Conservation (phyloP, 1,140 invertebrate genomes). For the Vollenhovia emeryi region DNA sequence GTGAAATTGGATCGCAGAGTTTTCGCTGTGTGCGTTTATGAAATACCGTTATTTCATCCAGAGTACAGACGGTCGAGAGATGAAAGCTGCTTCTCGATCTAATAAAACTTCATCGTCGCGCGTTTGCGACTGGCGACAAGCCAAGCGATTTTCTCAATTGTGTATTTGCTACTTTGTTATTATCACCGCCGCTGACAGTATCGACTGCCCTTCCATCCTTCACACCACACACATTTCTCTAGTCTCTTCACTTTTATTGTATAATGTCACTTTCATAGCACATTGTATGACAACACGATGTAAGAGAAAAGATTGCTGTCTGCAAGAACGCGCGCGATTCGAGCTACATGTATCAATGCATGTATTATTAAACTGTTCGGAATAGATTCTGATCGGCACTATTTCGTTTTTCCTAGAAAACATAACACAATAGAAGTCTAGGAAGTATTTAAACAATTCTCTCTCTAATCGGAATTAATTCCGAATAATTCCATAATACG, state of each 20-base stretch:
- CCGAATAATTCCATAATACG: no score
- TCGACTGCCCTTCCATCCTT: not conserved
- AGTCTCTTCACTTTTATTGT: no score
- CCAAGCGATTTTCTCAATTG: not conserved
- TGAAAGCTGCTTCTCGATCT: conserved; percentile 1
- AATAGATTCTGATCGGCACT: no score
- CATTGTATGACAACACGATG: not conserved
- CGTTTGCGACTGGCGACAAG: not conserved
- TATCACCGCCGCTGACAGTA: not conserved
- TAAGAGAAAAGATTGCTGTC: not conserved
- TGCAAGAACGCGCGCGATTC: not conserved
- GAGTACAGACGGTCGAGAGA: not conserved
- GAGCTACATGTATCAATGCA: not conserved
- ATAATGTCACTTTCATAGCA: not conserved
- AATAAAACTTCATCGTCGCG: conserved; percentile 40
- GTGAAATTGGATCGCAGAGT: conserved; percentile 14
- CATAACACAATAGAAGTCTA: no score
- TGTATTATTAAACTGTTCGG: no score
- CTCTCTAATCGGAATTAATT: no score
- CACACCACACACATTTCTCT: not conserved
- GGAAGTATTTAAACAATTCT: no score
- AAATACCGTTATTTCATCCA: conserved; percentile 27
- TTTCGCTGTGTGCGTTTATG: not conserved
- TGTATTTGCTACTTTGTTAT: not conserved
- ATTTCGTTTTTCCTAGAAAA: no score